These are phyloP conservation scores for Temnopleurus reevesii DNA, from an alignment of 53 echinoderm and acorn worm species.

Conservation along the genomic window DNA sequence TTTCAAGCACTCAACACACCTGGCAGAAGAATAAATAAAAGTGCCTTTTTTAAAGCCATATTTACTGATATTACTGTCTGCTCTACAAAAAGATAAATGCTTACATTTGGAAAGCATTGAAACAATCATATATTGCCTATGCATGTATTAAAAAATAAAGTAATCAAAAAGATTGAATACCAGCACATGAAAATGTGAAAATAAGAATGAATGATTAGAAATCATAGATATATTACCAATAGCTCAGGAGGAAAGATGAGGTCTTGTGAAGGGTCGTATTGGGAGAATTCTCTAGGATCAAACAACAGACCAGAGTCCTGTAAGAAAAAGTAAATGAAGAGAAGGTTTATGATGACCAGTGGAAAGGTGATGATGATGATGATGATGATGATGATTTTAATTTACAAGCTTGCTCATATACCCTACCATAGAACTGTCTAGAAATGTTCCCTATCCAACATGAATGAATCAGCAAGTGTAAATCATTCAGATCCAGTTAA, in stretches of 20 bases:
- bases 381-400: not conserved
- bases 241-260: slow-evolving; percentile 75
- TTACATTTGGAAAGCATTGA: no score
- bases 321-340: not conserved
- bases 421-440: not conserved
- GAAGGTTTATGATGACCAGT: not conserved
- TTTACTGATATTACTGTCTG: no score
- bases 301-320: slow-evolving; percentile 55
- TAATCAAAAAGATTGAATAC: no score
- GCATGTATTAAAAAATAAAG: no score
- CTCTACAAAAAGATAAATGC: no score
- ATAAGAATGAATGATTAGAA: not conserved
- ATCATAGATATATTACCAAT: slow-evolving; percentile 37
- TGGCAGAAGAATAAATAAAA: no score
- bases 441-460: not conserved
- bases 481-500: not conserved
- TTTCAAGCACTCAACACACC: no score
- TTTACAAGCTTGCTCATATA: not conserved
- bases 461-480: no score
- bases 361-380: not conserved
- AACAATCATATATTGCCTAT: no score
- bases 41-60: no score
- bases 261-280: slow-evolving; percentile 69
- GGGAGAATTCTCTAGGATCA: slow-evolving; percentile 35
- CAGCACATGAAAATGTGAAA: no score